Percentiles rank a stretch among this genome's conserved stretches.
phyloP scores from a whole-genome alignment of 2,797 vertebrate species.

The Bradypus variegatus region DNA sequence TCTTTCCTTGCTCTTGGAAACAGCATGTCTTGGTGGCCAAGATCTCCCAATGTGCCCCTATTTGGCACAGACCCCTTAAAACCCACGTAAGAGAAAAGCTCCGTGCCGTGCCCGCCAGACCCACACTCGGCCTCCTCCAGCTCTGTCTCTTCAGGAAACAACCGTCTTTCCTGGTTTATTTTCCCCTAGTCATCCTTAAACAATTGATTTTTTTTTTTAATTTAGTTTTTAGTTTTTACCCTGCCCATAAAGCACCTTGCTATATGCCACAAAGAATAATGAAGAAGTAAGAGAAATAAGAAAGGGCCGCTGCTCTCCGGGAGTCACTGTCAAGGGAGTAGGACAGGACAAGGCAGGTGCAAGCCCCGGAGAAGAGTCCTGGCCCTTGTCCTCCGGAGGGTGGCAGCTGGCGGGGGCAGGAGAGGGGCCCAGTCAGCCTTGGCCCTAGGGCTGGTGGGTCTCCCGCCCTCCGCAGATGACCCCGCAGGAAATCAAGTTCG shows the following conservation, averaged over 20 bases:
- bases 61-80: not conserved
- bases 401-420: not conserved
- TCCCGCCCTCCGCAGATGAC: conserved; percentile 84
- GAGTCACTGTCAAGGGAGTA: not conserved
- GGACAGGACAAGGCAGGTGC: not conserved
- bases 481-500: conserved; percentile 95
- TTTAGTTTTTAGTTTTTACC: not conserved
- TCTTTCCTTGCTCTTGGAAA: not conserved
- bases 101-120: not conserved
- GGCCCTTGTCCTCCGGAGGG: not conserved
- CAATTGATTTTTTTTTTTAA: not conserved
- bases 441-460: not conserved
- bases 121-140: not conserved
- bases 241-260: not conserved
- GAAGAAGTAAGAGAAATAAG: not conserved
- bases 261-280: not conserved
- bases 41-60: not conserved
- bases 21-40: not conserved
- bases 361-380: not conserved
- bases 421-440: not conserved
- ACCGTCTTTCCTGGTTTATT: not conserved
- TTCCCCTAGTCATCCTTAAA: not conserved
- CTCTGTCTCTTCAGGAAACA: not conserved
- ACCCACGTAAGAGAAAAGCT: not conserved
- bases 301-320: not conserved